Base-by-base conservation (phyloP, 2,888 invertebrate species). In the Thereva nobilitata region DNA sequence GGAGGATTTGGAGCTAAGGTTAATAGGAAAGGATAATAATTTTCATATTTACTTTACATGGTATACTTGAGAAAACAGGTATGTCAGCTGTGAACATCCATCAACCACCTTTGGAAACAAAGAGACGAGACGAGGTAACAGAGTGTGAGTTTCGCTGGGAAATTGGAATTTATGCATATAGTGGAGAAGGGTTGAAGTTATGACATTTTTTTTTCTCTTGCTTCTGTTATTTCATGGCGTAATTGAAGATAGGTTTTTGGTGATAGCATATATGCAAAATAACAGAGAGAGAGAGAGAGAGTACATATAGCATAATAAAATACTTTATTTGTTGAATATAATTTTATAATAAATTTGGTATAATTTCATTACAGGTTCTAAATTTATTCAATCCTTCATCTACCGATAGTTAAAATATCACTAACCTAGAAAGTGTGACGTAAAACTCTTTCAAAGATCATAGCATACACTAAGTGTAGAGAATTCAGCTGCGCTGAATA, bases 41-140 rank as follows among this genome's bases (percentile, higher is more conserved):
- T 61, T 61, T 61, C 61, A 50, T 61, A 61, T 61, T 61, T 61
- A 61, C 50, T 61, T 61, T 61, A 61, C 50, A 49, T 49, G 35
- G 50, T 50, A 40, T 40, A 49, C 50, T 50, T 61, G 61, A 61
- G 50, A 61, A 50, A 61, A 42, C 23, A 50, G 61, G 38, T 61
- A 61, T 61, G 50, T 50, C 50, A 61, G 61, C 40, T 61, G 61
- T 9, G 50, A 61, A 41, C 50, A 61, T 61, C 49, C 47, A 45
- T 59, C 57, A 50, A 59, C 45, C 55, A 47, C 45, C 5, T 49
- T 53, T 9, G 37, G 7, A 5, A 40, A 12, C 37, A 53, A 6
- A 9, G 7, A 40, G 53, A 38, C 38, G 38, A 6, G n/a, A 47
- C n/a, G n/a, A 8, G 38, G 8, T 40, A 53, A 53, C 37, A 53